Conservation (phyloP, 2,113 vertebrate genomes). For the Sapajus apella region DNA sequence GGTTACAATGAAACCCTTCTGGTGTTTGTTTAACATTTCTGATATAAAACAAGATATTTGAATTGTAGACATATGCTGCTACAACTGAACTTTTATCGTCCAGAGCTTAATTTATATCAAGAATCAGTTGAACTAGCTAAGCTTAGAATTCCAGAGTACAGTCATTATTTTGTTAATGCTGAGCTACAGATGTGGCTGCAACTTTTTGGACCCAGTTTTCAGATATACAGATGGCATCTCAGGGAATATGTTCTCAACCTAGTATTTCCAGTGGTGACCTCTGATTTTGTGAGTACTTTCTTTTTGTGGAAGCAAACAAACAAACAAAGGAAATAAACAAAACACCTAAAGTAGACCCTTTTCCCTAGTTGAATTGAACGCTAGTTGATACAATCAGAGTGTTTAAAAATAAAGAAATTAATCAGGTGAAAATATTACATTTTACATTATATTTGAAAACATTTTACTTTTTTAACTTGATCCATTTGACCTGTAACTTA, state of each 20-base stretch:
- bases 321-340: background rate
- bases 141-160: background rate
- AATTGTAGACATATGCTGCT: background rate
- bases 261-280: background rate
- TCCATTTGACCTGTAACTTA: background rate
- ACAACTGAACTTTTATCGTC: background rate
- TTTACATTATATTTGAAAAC: background rate
- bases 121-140: background rate
- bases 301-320: background rate
- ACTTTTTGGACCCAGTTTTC: background rate
- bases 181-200: background rate
- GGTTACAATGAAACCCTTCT: background rate
- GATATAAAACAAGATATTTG: background rate
- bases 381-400: background rate
- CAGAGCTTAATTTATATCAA: background rate
- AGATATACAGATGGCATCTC: background rate
- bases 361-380: background rate
- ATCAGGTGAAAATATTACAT: background rate
- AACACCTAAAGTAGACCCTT: background rate
- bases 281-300: background rate
- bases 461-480: constrained; percentile 6
- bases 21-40: background rate
- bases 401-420: constrained; percentile 13
- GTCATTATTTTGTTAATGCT: background rate
- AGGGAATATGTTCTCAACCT: background rate